These are phyloP conservation scores for Melanocharis versteri DNA, from an alignment of 2,113 vertebrate genomes.

Conservation along the genomic window DNA sequence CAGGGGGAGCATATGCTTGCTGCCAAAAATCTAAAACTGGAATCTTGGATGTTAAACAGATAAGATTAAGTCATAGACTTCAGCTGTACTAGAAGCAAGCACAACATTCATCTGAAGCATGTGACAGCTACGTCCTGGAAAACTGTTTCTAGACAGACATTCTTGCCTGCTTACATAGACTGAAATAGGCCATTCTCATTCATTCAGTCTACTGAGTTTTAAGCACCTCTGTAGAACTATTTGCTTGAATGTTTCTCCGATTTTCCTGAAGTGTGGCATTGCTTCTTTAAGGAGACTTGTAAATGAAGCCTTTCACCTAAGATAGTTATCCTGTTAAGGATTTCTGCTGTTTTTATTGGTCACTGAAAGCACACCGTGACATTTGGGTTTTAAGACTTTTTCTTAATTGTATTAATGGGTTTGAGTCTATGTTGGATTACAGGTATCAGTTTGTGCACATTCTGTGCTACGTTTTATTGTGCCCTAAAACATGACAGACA, in stretches of 20 bases:
- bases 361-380: background rate
- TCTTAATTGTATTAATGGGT: background rate
- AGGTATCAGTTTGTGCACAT: background rate
- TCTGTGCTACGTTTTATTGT: background rate
- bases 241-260: background rate
- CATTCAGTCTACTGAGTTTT: conserved; percentile 12
- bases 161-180: conserved; percentile 30
- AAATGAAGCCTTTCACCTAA: conserved; percentile 27
- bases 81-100: conserved; percentile 43
- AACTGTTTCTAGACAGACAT: conserved; percentile 50
- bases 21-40: conserved; percentile 64
- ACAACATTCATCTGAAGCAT: conserved; percentile 28
- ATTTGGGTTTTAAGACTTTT: conserved; percentile 28
- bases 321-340: background rate
- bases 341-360: conserved; percentile 7
- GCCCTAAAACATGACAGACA: background rate
- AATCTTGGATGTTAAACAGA: conserved; percentile 68
- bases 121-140: conserved; percentile 40
- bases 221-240: conserved; percentile 18
- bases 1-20: conserved; percentile 42
- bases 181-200: conserved; percentile 13
- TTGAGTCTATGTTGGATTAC: background rate
- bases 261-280: background rate
- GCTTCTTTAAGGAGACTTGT: conserved; percentile 23
- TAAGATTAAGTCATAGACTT: conserved; percentile 68